Evolutionary conservation across 2,888 invertebrate genomes (phyloP), one percentile per base, ranked within the genome.

Genomic region (Megastigmus dorsalis): DNA sequence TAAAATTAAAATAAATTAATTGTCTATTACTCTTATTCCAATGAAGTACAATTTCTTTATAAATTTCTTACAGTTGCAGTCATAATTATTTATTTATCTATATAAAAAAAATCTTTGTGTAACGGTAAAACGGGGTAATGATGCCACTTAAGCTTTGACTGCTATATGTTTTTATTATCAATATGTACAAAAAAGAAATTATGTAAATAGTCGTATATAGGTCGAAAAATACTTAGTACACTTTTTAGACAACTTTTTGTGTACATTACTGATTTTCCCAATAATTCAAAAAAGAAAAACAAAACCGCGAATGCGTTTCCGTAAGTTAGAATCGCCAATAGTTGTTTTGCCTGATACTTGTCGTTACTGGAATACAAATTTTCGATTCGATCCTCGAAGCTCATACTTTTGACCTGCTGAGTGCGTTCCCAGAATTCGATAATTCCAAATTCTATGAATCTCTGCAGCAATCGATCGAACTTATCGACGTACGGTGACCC

Each of bases 401-500:
- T 62, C 2, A 23, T 18, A 7, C 23, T n/a, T 18, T 52, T 62
- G 13, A 62, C 33, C 13, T 54, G 30, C 2, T 43, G n/a, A 0
- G 23, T 23, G 10, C 62, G 60, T 4, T 69, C 55, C 54, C 55
- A 71, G 1, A 48, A 28, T 5, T 63, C 63, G 9, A 55, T 48
- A 3, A 71, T 20, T 15, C 55, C 71, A 7, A 48, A 63, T 0
- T 71, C 57, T 3, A 30, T 1, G 15, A 48, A 28, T 2, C 45
- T 26, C n/a, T 63, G 63, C 5, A 57, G 3, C 3, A 63, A 2
- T 18, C 55, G 18, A 28, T 71, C 48, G 18, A 71, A 71, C 9
- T 55, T 70, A 0, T 62, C 63, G 1, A 70, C 55, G 10, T 55
- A 70, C 1, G 70, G 55, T 1, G 62, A 70, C 3, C 45, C 63